These are phyloP conservation scores for Loris lydekkerianus DNA, from an alignment of 2,797 vertebrate genomes.

Conservation along the genomic window DNA sequence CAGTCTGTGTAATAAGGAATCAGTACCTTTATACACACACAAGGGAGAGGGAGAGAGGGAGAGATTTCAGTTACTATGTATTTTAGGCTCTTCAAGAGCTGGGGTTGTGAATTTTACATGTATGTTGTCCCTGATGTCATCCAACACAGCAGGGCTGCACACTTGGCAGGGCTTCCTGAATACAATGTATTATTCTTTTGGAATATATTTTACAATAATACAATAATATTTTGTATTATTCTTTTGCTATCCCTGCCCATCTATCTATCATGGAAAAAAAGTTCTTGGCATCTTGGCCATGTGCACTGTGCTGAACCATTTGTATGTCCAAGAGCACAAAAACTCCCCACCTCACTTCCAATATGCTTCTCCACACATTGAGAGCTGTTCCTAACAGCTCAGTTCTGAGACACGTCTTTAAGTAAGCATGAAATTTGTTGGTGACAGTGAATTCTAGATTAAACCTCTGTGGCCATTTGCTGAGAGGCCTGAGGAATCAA, in stretches of 20 bases:
- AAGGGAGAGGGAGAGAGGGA: neutral
- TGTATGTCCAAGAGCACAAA: neutral
- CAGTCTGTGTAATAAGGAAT: neutral
- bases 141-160: neutral
- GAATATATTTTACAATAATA: too few species aligned
- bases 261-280: neutral
- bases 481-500: neutral
- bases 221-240: too few species aligned
- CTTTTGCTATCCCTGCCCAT: too few species aligned
- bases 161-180: neutral
- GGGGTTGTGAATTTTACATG: neutral
- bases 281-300: neutral
- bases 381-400: neutral
- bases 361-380: neutral
- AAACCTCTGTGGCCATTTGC: neutral
- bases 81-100: neutral
- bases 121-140: too few species aligned
- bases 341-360: neutral
- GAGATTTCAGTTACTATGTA: neutral
- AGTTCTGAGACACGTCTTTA: constrained; percentile 19
- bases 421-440: constrained; percentile 2
- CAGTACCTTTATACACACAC: too few species aligned
- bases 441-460: neutral
- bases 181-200: neutral
- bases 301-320: neutral